Conservation (phyloP, 2,797 vertebrate species). For the Melanotaenia parkinsoni region DNA sequence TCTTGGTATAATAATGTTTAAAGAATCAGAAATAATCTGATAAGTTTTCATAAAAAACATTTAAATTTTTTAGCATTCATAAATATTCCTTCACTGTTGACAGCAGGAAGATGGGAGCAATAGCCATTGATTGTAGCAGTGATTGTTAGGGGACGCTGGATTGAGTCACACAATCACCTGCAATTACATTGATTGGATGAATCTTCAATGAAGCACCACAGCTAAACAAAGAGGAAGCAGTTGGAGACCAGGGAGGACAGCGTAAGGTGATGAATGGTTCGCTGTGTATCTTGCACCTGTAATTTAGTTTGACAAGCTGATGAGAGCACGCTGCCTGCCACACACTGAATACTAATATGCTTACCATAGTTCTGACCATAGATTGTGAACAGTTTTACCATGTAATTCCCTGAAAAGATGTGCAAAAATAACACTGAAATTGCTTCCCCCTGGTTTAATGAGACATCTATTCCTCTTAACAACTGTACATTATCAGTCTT, state of each 20-base stretch:
- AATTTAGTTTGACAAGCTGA: slow-evolving; percentile 76
- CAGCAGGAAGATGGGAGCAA: slow-evolving; percentile 43
- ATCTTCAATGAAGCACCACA: slow-evolving; percentile 56
- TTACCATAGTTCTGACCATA: slow-evolving; percentile 3
- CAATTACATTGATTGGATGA: slow-evolving; percentile 83
- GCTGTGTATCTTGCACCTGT: slow-evolving; percentile 68
- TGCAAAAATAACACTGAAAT: not conserved
- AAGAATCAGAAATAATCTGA: slow-evolving; percentile 54
- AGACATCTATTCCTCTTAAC: slow-evolving; percentile 25
- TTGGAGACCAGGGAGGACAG: slow-evolving; percentile 64
- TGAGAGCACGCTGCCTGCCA: slow-evolving; percentile 45
- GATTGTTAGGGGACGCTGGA: slow-evolving; percentile 67
- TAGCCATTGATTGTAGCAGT: slow-evolving; percentile 58
- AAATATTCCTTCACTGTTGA: slow-evolving; percentile 51
- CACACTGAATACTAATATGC: slow-evolving; percentile 61
- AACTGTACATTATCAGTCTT: slow-evolving; percentile 13
- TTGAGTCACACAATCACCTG: slow-evolving; percentile 74
- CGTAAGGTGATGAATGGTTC: slow-evolving; percentile 68
- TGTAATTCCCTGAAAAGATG: slow-evolving; percentile 6
- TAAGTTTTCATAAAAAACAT: slow-evolving; percentile 42
- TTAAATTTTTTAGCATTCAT: slow-evolving; percentile 27
- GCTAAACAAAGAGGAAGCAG: slow-evolving; percentile 76
- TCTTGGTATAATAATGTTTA: slow-evolving; percentile 11
- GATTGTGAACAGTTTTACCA: slow-evolving; percentile 13
- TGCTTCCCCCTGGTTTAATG: slow-evolving; percentile 41